A percentile compares a stretch with the other conserved stretches of the same genome.
Evolutionary conservation across 2,797 vertebrate genomes (phyloP).

Genomic region (Gadopsis bispinosus): DNA sequence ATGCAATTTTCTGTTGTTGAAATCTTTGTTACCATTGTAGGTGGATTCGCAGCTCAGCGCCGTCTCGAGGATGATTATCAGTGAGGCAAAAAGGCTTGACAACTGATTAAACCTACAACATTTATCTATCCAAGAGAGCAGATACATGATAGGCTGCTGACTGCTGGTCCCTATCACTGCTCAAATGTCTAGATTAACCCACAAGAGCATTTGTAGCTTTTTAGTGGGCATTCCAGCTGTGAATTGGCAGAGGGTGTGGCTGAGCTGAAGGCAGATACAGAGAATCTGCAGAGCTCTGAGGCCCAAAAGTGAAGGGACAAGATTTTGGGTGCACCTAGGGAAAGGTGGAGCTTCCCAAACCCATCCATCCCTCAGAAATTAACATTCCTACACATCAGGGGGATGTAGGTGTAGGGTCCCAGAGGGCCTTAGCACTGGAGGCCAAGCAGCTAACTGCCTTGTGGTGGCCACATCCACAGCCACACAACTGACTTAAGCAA

Average conservation of each 20-base stretch:
- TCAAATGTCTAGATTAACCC: constrained; percentile 60
- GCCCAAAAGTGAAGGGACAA: too few species aligned
- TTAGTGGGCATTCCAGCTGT: constrained; percentile 44
- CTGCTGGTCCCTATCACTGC: constrained; percentile 46
- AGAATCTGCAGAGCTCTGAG: too few species aligned
- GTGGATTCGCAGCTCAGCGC: constrained; percentile 29
- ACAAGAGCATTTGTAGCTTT: constrained; percentile 50
- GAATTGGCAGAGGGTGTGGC: not conserved
- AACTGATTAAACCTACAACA: constrained; percentile 68
- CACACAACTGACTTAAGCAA: too few species aligned
- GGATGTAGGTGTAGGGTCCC: too few species aligned
- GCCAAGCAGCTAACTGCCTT: too few species aligned
- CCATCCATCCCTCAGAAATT: too few species aligned
- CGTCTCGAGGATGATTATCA: constrained; percentile 53
- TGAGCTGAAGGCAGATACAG: too few species aligned
- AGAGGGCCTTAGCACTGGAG: too few species aligned
- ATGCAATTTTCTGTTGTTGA: constrained; percentile 53
- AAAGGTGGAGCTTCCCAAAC: too few species aligned
- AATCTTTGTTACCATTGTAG: constrained; percentile 41
- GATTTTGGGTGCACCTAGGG: too few species aligned
- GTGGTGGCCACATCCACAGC: too few species aligned
- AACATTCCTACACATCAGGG: too few species aligned
- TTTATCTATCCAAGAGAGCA: constrained; percentile 54
- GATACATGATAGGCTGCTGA: constrained; percentile 47
- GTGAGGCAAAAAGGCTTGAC: constrained; percentile 31